Conservation (phyloP, 2,113 vertebrate species). For the Marmota flaviventris region DNA sequence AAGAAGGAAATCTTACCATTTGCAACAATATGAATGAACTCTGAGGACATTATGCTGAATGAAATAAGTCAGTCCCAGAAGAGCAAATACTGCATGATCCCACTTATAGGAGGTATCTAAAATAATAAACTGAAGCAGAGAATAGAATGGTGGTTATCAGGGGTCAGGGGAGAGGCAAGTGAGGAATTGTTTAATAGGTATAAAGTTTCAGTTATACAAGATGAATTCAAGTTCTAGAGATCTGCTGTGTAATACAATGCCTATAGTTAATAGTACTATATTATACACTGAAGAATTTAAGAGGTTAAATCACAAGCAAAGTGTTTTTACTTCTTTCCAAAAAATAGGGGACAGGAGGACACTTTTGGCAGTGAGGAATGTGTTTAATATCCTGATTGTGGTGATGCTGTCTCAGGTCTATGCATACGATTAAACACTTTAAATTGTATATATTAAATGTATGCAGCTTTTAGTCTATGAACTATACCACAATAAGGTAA, state of each 20-base stretch:
- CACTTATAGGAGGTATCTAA: background rate
- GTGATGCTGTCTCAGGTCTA: background rate
- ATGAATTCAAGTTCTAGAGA: background rate
- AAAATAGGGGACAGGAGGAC: background rate
- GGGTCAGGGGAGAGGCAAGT: too few species aligned
- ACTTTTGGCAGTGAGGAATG: background rate
- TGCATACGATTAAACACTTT: background rate
- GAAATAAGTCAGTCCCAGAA: background rate
- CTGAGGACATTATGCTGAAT: background rate
- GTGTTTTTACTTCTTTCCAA: background rate
- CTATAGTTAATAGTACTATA: background rate
- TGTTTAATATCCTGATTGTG: background rate
- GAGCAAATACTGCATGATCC: background rate
- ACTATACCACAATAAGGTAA: background rate
- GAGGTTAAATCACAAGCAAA: background rate
- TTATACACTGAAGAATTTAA: background rate
- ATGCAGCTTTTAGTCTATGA: background rate
- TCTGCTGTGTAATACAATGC: background rate
- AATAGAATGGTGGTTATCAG: background rate
- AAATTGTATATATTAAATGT: background rate
- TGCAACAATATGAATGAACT: background rate
- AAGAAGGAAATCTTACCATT: background rate
- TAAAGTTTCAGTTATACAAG: background rate
- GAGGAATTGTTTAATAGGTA: background rate
- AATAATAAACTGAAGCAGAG: background rate